Percentiles rank a stretch among this genome's conserved stretches.
phyloP scores from a whole-genome alignment of 1,140 invertebrate genomes.

The Heliothis subflexa region DNA sequence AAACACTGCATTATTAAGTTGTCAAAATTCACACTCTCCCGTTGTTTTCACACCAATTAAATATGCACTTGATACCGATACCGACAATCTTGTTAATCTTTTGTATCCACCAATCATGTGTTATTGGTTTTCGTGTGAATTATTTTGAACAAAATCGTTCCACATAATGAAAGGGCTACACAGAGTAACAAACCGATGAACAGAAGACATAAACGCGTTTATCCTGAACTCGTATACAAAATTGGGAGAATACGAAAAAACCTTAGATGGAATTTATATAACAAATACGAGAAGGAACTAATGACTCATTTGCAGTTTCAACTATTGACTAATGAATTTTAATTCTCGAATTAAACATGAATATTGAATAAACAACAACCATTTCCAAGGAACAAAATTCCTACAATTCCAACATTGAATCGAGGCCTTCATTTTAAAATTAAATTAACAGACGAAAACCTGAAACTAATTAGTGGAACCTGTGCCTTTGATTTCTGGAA shows the following conservation, averaged over 20 bases:
- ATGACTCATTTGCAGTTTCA: constrained; percentile 34
- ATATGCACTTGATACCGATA: constrained; percentile 47
- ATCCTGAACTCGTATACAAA: neutral
- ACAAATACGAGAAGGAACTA: constrained; percentile 7
- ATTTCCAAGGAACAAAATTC: constrained; percentile 53
- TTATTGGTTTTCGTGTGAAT: constrained; percentile 37
- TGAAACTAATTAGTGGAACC: constrained; percentile 47
- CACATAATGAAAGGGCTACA: neutral
- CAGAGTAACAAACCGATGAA: neutral
- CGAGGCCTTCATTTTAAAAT: constrained; percentile 41
- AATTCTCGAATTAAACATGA: constrained; percentile 52
- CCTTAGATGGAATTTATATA: constrained; percentile 33
- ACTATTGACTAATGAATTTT: constrained; percentile 59
- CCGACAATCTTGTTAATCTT: constrained; percentile 55
- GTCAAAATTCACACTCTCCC: constrained; percentile 60
- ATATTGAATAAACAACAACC: constrained; percentile 52
- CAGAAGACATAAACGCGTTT: neutral
- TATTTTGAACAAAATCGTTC: constrained; percentile 34
- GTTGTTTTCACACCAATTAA: constrained; percentile 60
- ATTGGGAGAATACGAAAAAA: constrained; percentile 12
- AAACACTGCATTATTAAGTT: constrained; percentile 57
- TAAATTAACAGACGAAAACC: constrained; percentile 44
- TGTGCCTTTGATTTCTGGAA: constrained; percentile 34
- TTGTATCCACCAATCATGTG: constrained; percentile 47
- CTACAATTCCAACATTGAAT: constrained; percentile 47